These are phyloP conservation scores for Morelia viridis DNA, from an alignment of 2,797 vertebrate species.

Conservation along the genomic window DNA sequence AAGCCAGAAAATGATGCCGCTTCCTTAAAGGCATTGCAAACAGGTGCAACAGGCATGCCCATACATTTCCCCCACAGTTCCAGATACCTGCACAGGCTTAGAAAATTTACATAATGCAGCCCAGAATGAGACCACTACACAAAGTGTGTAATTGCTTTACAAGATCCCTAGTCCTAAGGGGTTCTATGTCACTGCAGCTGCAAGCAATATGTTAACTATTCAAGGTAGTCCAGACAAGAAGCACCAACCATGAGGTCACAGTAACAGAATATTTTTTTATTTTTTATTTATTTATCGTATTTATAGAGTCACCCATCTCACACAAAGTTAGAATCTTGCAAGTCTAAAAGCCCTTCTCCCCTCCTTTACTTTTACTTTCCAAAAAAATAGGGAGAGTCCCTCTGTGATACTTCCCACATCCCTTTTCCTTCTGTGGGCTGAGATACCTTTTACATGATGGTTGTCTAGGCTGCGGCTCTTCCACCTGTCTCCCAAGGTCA, in stretches of 20 bases:
- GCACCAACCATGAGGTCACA: not conserved
- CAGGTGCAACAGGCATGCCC: not conserved
- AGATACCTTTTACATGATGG: not conserved
- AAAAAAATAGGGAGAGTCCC: not conserved
- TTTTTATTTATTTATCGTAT: too few species aligned
- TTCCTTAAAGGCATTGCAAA: not conserved
- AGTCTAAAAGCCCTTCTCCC: not conserved
- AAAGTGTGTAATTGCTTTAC: not conserved
- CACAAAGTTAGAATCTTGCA: not conserved
- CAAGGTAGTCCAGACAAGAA: not conserved
- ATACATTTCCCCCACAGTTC: not conserved
- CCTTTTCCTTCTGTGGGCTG: not conserved
- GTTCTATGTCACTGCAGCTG: not conserved
- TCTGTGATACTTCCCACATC: not conserved
- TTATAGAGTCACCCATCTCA: too few species aligned
- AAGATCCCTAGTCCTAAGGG: not conserved
- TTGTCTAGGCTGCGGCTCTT: not conserved
- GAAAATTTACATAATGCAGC: not conserved
- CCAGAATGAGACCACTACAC: not conserved
- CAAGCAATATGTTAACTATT: not conserved
- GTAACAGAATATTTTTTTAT: not conserved
- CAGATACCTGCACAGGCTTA: not conserved
- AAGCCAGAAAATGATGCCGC: not conserved
- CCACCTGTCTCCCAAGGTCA: not conserved
- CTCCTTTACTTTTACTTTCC: not conserved